These are phyloP conservation scores for Habrosyne pyritoides DNA, from an alignment of 2,888 invertebrate species.

Conservation along the genomic window DNA sequence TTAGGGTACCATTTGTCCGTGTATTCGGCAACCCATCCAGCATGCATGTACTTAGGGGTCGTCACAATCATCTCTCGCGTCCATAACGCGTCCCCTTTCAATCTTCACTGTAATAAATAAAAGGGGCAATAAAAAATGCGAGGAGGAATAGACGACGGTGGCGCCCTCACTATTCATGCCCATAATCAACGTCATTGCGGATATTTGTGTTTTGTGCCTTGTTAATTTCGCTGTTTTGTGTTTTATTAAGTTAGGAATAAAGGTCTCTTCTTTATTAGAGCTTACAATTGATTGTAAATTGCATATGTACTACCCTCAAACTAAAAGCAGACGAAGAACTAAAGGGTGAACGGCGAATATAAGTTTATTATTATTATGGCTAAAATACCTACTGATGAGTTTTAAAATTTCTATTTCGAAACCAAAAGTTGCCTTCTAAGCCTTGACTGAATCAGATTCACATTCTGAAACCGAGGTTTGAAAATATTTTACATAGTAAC, in stretches of 20 bases:
- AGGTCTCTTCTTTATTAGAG: background rate
- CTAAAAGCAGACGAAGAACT: too few species aligned
- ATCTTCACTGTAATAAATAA: constrained; percentile 81
- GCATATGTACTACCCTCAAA: too few species aligned
- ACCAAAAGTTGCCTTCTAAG: too few species aligned
- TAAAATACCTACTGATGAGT: too few species aligned
- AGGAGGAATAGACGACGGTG: constrained; percentile 50
- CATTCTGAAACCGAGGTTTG: too few species aligned
- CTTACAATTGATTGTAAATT: background rate
- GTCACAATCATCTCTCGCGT: constrained; percentile 68
- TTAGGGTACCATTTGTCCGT: constrained; percentile 9
- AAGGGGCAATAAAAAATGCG: constrained; percentile 77
- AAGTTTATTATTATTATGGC: too few species aligned
- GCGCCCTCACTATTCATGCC: constrained; percentile 50
- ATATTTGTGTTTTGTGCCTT: constrained; percentile 51
- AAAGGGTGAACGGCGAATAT: too few species aligned
- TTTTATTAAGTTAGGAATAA: background rate
- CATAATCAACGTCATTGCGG: constrained; percentile 60
- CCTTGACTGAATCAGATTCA: too few species aligned
- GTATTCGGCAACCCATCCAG: constrained; percentile 25
- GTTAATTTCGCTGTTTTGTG: constrained; percentile 16
- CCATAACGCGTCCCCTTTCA: constrained; percentile 76
- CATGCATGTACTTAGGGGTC: constrained; percentile 51
- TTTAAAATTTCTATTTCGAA: too few species aligned
- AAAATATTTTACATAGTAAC: too few species aligned